Evolutionary conservation across 2,888 invertebrate species (phyloP).

Genomic region (Pardosa pseudoannulata): DNA sequence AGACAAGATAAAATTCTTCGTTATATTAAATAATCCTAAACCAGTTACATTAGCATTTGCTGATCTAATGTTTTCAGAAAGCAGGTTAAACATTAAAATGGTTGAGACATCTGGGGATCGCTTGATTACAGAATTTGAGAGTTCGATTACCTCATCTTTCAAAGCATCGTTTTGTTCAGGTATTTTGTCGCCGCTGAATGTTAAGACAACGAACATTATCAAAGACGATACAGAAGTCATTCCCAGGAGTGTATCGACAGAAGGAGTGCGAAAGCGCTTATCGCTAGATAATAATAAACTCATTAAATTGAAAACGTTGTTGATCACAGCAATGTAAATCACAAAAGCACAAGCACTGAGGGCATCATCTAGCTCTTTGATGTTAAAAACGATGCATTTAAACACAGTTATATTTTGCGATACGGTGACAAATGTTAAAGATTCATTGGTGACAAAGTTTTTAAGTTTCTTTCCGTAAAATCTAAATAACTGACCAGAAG

Average conservation of each 20-base stretch:
- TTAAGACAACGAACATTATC: slow-evolving; percentile 20
- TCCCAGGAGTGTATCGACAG: no score
- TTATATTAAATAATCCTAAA: slow-evolving; percentile 37
- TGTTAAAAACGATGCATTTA: not conserved
- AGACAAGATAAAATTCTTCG: slow-evolving; percentile 29
- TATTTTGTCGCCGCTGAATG: slow-evolving; percentile 21
- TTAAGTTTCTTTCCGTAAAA: slow-evolving; percentile 20
- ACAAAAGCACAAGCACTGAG: slow-evolving; percentile 21
- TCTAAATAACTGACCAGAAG: not conserved
- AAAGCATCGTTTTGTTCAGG: slow-evolving; percentile 10
- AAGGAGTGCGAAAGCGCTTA: no score
- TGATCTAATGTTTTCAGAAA: slow-evolving; percentile 25
- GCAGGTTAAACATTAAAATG: slow-evolving; percentile 20
- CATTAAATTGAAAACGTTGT: no score
- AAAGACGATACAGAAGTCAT: not conserved
- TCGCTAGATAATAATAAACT: no score
- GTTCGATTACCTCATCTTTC: slow-evolving; percentile 9
- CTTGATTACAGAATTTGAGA: slow-evolving; percentile 22
- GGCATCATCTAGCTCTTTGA: slow-evolving; percentile 18
- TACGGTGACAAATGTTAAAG: not conserved
- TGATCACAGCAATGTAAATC: slow-evolving; percentile 9
- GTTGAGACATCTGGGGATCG: not conserved
- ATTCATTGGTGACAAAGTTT: no score
- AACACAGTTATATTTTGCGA: slow-evolving; percentile 8
- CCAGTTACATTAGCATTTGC: slow-evolving; percentile 31